phyloP scores from a whole-genome alignment of 2,888 invertebrate species.

The Papilio elwesi region DNA sequence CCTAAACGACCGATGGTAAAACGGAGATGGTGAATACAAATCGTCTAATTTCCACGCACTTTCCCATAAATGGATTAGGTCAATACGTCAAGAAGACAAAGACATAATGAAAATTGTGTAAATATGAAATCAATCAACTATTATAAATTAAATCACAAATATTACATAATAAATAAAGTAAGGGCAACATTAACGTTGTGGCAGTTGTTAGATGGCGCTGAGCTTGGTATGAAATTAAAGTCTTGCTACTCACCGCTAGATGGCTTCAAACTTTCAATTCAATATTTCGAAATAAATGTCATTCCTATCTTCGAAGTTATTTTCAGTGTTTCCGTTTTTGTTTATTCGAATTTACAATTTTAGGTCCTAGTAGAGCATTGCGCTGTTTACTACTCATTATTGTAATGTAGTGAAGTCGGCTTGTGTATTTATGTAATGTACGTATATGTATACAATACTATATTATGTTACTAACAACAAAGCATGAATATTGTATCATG shows the following conservation, averaged over 20 bases:
- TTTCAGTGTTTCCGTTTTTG: neutral
- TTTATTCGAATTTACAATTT: neutral
- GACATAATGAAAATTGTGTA: too few species aligned
- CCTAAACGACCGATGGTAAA: too few species aligned
- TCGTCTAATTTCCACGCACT: too few species aligned
- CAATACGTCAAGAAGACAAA: too few species aligned
- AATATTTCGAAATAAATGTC: neutral
- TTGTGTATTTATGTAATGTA: neutral
- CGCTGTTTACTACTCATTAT: neutral
- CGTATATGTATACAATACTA: too few species aligned
- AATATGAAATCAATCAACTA: too few species aligned
- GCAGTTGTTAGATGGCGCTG: slow-evolving; percentile 20
- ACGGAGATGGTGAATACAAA: too few species aligned
- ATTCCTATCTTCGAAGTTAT: neutral
- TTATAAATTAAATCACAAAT: too few species aligned
- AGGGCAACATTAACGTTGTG: neutral
- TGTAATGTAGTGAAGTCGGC: neutral
- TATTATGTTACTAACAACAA: neutral
- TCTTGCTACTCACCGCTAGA: slow-evolving; percentile 22
- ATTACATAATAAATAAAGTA: neutral
- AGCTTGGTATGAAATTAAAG: neutral
- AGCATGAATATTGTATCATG: neutral
- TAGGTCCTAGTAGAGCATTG: neutral
- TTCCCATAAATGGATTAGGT: too few species aligned
- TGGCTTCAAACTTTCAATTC: neutral